Base-by-base conservation (phyloP, 2,113 vertebrate species). In the Pionites leucogaster region DNA sequence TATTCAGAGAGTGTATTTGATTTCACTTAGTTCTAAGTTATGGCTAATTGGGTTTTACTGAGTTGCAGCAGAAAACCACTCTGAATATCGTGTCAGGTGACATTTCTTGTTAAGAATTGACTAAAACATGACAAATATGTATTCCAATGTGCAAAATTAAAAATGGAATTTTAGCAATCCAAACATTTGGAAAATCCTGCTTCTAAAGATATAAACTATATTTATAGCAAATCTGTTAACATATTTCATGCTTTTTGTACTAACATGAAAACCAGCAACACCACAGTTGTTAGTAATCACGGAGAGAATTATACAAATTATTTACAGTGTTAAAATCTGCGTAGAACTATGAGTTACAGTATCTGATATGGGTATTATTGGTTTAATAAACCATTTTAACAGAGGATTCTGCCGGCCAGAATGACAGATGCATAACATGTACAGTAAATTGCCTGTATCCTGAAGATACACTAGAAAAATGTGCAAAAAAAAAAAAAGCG, bases 21-120 rank as follows among this genome's bases (percentile, higher is more conserved):
- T 88, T 52, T 95, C 60, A 91, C 33, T 42, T 39, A 27, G 64
- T 88, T 89, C 86, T 80, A 90, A 86, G 74, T n/a, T 80, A 68
- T 24, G 69, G 71, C 57, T 96, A 95, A 93, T 52, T 93, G 67
- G 17, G 25, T 93, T 97, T 95, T 94, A 79, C 39, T 65, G 78
- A 97, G 67, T 50, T 89, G 75, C 35, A 79, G 63, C 71, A 94
- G 35, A 93, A 91, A 70, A 86, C 28, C 49, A 46, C 57, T 84
- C 72, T 90, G 94, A 82, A 87, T 84, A 72, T 70, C 84, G 86
- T 5, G 8, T 91, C 95, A 86, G 1, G 13, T 25, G 10, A 23
- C 47, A 44, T 24, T 65, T 70, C 65, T 86, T 88, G 55, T 9
- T 60, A 77, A 92, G 19, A 52, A 27, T 33, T 6, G 16, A 55